Evolutionary conservation across 2,797 vertebrate genomes (phyloP), one percentile per base, ranked within the genome.

Genomic region (Semaprochilodus insignis): DNA sequence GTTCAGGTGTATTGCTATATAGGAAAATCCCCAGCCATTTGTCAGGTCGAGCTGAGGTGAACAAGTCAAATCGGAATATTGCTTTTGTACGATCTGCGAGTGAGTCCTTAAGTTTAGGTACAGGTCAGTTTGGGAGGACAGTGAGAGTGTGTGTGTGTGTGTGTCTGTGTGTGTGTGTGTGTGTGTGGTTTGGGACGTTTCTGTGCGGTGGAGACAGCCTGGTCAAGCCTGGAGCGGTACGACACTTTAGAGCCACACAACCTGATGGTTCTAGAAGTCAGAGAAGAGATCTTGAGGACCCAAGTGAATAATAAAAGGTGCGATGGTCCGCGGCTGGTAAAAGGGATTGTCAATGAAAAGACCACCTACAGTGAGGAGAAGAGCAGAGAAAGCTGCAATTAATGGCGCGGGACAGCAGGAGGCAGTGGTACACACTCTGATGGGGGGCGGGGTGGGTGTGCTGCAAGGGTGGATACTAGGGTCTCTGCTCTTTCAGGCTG

Each of bases 291-390:
- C 97, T 95, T 97, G 97, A 92, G 97, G 97, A 93, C 97, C 97
- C 96, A 99, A 97, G 93, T 99, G 97, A 95, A 99, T 98, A 95
- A 99, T 97, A 95, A 98, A 97, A 92, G 97, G 97, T 93, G 97
- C 97, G 91, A 99, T 93, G 96, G 97, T 97, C 94, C 98, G 96
- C 87, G 97, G 97, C 96, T 97, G 97, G 96, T 98, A 97, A 96
- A 97, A 99, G 94, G 97, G 97, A 96, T 97, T 98, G 97, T 98
- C 97, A 94, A 99, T 99, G 95, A 99, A 99, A 95, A 98, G 97
- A 95, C 97, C 97, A 95, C 97, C 97, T 99, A 97, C 95, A 96
- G 95, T 87, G 91, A 94, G 91, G 94, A 91, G 91, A 93, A 96
- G 92, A 96, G 93, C 95, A 96, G 95, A 96, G 95, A 96, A 94